Evolutionary conservation across 1,140 invertebrate genomes (phyloP), one percentile per base, ranked within the genome.

Genomic region (Galleria mellonella): DNA sequence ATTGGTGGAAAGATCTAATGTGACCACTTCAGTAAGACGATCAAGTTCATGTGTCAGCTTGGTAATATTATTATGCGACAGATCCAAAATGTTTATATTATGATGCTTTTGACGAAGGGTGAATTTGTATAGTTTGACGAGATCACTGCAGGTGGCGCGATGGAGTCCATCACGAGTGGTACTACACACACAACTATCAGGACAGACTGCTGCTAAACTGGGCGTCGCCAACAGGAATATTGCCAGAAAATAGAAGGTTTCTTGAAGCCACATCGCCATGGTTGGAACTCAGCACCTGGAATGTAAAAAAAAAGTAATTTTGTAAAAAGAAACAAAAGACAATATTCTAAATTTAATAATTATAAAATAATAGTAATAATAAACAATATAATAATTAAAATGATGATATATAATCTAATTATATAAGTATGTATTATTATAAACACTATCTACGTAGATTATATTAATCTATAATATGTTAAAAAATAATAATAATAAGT

Each of bases 1-100:
- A 59, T 90, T 90, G 35, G 87, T 87, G 7, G 89, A 89, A 17
- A 90, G 55, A 63, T 90, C 88, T 31, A 90, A 62, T 6, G 86
- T 87, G 23, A 88, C 88, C 27, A 90, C 56, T 65, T 89, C 87
- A 14, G 83, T 87, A 35, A 90, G 73, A 38, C 77, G 81, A 46
- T 89, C 87, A 41, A 90, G 63, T 51, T 88, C 79, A 43, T 88
- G 83, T 0, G 76, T 76, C 7, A 91, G 42, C 35, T 88, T 87
- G 3, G 87, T 83, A 28, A 91, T 86, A 10, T 87, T 87, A 62
- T 88, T 83, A 51, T 87, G 77, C 3, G 90, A 90, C 28, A 91
- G 70, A 65, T 90, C 89, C 37, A 91, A 68, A 38, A 86, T 84
- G 43, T 87, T 87, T 32, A 87, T 82, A 43, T 87, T 86, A 66